Evolutionary conservation across 2,888 invertebrate species (phyloP), one percentile per base, ranked within the genome.

Genomic region (Lasioglossum pauxillum): DNA sequence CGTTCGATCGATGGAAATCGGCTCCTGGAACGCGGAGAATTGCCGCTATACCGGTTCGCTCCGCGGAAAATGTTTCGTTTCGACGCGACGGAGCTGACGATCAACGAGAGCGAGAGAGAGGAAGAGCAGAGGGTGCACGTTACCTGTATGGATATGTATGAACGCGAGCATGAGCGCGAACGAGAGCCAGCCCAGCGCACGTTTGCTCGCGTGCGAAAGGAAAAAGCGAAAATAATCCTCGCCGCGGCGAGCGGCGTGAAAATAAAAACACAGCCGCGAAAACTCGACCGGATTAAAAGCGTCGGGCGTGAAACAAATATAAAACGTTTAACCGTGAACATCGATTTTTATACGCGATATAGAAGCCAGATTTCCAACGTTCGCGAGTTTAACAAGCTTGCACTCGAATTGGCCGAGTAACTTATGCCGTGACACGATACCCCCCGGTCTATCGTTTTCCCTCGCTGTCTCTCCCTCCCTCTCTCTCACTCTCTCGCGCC

Each of bases 281-380:
- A 85, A 79, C 78, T 86, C 77, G 80, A 49, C 72, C 83, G 86
- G 86, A 87, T 87, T 87, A 87, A 87, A 87, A 85, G 83, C 86
- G 83, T 73, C 77, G 80, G 80, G 78, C 83, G 86, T 80, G 83
- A 87, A 87, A 87, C 83, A 86, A 87, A 87, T 87, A 86, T 80
- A 78, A 87, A 83, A 87, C 87, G 87, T 80, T 87, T 87, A 87
- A 80, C 79, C 80, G 80, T 82, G 87, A 86, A 86, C 87, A 83
- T 83, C 83, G 87, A 83, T 85, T 86, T 85, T 86, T 86, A 79
- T 82, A 74, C 83, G 75, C 79, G 75, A 87, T 89, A 81, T 81
- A 81, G 75, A 80, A 76, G 73, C 73, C 78, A 57, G 83, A 86
- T 85, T 86, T 86, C 82, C 86, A 78, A 77, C 86, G 86, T 78